Evolutionary conservation across 2,113 vertebrate species (phyloP).

Genomic region (Petromus typicus): DNA sequence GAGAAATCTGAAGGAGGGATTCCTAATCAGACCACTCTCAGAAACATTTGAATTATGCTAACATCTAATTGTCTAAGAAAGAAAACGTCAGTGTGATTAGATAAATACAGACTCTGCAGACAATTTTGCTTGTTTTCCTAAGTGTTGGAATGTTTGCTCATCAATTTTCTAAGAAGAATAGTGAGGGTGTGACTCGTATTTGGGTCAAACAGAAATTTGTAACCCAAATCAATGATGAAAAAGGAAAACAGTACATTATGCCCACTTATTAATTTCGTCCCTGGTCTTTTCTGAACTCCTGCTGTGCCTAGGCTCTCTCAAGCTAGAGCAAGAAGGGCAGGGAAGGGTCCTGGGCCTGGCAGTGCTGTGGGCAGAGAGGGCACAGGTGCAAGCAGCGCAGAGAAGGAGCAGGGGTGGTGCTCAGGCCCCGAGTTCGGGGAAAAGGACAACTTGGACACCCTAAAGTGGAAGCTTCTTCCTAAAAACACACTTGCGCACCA

Average conservation of each 20-base stretch:
- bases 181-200: not conserved
- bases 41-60: not conserved
- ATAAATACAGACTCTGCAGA: not conserved
- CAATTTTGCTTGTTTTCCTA: not conserved
- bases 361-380: not conserved
- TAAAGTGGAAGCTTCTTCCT: not conserved
- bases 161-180: not conserved
- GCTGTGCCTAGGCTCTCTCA: not conserved
- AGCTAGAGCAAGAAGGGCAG: too few species aligned
- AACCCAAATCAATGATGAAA: not conserved
- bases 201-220: conserved; percentile 31
- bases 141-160: not conserved
- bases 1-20: not conserved
- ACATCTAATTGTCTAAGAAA: not conserved
- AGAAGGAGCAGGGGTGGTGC: too few species aligned
- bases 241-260: not conserved
- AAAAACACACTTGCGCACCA: not conserved
- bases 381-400: not conserved
- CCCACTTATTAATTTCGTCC: not conserved
- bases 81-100: conserved; percentile 9
- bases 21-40: not conserved
- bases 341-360: not conserved
- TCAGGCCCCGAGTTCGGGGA: not conserved
- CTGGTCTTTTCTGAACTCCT: not conserved
- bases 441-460: not conserved